Conservation (phyloP, 2,113 vertebrate genomes). For the Xiphorhynchus elegans region DNA sequence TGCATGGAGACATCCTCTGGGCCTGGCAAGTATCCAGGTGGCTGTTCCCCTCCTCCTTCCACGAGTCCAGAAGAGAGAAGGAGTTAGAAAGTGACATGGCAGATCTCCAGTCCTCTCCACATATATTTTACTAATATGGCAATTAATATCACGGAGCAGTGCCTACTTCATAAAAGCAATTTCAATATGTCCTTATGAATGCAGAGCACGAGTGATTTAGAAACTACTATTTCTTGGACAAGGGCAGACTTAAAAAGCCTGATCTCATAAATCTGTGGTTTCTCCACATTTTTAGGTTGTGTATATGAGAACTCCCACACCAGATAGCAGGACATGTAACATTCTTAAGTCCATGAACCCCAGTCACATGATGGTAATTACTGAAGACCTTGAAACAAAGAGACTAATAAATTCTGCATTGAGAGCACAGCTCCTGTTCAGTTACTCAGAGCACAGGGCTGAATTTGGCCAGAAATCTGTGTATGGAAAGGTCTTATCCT, state of each 20-base stretch:
- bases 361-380: constrained; percentile 55
- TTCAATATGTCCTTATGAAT: neutral
- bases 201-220: neutral
- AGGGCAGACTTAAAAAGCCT: neutral
- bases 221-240: constrained; percentile 14
- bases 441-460: neutral
- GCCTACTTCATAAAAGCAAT: neutral
- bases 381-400: constrained; percentile 41
- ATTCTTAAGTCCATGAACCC: constrained; percentile 60
- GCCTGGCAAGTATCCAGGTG: neutral
- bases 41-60: neutral
- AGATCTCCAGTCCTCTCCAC: neutral
- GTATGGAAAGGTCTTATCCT: neutral
- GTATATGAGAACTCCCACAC: constrained; percentile 21
- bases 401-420: constrained; percentile 44
- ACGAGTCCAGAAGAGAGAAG: neutral
- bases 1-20: neutral
- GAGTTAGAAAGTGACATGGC: neutral
- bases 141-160: neutral
- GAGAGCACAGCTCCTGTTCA: constrained; percentile 41
- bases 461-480: neutral
- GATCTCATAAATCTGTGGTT: constrained; percentile 35
- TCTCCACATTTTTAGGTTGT: constrained; percentile 16
- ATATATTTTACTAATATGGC: neutral
- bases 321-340: constrained; percentile 49